Evolutionary conservation across 2,888 invertebrate genomes (phyloP).

Genomic region (Drosophila trichaetosa): DNA sequence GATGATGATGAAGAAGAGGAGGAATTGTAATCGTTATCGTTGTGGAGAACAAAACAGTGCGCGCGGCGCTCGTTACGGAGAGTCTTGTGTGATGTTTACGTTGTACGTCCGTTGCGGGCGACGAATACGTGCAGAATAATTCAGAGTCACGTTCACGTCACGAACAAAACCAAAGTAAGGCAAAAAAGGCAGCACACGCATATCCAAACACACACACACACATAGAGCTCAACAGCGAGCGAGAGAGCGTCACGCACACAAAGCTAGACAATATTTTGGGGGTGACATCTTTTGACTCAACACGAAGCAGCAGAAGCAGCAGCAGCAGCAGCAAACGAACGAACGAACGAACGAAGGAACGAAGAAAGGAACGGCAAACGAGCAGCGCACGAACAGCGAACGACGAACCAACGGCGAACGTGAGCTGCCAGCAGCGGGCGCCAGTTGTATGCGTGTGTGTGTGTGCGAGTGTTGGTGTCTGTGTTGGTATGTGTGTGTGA

Average conservation of each 20-base stretch:
- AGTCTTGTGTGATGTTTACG: constrained; percentile 51
- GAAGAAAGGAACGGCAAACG: constrained; percentile 11
- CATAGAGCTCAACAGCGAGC: constrained; percentile 10
- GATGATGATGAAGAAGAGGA: neutral
- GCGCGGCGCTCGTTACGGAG: constrained; percentile 43
- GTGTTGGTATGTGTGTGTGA: constrained; percentile 50
- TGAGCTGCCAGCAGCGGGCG: constrained; percentile 52
- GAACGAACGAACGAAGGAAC: constrained; percentile 12
- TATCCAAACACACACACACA: constrained; percentile 30
- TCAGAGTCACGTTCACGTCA: constrained; percentile 85
- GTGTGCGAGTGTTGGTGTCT: constrained; percentile 40
- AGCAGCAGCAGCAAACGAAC: constrained; percentile 12
- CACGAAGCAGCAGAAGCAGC: constrained; percentile 58
- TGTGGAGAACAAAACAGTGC: constrained; percentile 20
- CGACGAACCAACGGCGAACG: constrained; percentile 50
- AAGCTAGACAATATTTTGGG: constrained; percentile 67
- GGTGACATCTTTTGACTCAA: constrained; percentile 81
- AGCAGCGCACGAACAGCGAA: constrained; percentile 16
- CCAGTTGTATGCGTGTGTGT: constrained; percentile 31
- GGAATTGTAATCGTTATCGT: constrained; percentile 2
- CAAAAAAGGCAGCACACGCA: constrained; percentile 72
- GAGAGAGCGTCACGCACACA: constrained; percentile 27
- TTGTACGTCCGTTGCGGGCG: constrained; percentile 82
- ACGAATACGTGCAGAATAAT: constrained; percentile 85
- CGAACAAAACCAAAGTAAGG: constrained; percentile 85